Conservation (phyloP, 2,797 vertebrate species). For the Discoglossus pictus region DNA sequence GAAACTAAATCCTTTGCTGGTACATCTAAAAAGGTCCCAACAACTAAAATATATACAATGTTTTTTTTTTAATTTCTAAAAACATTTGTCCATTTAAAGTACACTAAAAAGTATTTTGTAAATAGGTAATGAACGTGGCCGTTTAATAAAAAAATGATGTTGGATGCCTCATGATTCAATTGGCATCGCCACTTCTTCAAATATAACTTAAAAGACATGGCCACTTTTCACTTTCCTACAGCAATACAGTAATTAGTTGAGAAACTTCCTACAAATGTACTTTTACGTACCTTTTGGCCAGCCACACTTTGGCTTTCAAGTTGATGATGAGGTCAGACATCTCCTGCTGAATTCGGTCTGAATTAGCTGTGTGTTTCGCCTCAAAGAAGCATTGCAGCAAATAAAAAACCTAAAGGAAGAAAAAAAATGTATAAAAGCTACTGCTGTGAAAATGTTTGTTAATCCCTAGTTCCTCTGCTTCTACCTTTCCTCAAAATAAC, state of each 20-base stretch:
- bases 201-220: background rate
- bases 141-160: too few relatives aligned
- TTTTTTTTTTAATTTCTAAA: too few relatives aligned
- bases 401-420: slow-evolving; percentile 79
- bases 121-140: too few relatives aligned
- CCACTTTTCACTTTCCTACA: background rate
- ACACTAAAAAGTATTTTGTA: too few relatives aligned
- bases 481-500: slow-evolving; percentile 53
- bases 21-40: too few relatives aligned
- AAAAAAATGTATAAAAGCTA: slow-evolving; percentile 54
- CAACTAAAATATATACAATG: too few relatives aligned
- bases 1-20: too few relatives aligned
- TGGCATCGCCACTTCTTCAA: too few relatives aligned
- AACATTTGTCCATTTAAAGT: too few relatives aligned
- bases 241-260: background rate
- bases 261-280: slow-evolving; percentile 41
- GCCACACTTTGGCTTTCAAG: slow-evolving; percentile 82
- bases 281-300: slow-evolving; percentile 84
- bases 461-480: slow-evolving; percentile 50
- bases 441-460: slow-evolving; percentile 57
- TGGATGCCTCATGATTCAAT: too few relatives aligned
- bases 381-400: slow-evolving; percentile 85
- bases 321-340: slow-evolving; percentile 69
- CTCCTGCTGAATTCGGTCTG: slow-evolving; percentile 64
- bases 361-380: slow-evolving; percentile 75